Evolutionary conservation across 2,113 vertebrate species (phyloP).

Genomic region (Silurus glanis): DNA sequence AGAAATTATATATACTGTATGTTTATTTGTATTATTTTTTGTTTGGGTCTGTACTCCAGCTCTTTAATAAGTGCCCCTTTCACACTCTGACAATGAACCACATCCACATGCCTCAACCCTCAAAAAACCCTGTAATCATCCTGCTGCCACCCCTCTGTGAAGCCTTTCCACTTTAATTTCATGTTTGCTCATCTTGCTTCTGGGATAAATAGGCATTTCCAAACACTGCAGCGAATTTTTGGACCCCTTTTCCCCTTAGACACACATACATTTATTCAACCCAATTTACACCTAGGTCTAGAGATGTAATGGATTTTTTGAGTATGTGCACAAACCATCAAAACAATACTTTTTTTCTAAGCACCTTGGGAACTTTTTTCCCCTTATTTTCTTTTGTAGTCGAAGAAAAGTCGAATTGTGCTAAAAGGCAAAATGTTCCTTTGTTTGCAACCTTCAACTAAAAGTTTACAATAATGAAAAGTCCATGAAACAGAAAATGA

Average conservation of each 20-base stretch:
- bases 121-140: constrained; percentile 63
- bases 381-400: neutral
- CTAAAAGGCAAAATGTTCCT: neutral
- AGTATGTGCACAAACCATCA: constrained; percentile 20
- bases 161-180: constrained; percentile 78
- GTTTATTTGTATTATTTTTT: too few species aligned
- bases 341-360: constrained; percentile 21
- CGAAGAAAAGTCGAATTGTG: neutral
- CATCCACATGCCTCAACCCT: constrained; percentile 52
- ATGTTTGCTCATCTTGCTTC: constrained; percentile 67
- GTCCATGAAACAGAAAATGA: neutral
- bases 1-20: neutral
- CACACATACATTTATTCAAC: neutral
- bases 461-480: neutral
- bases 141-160: constrained; percentile 71
- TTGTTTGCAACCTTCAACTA: neutral
- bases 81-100: constrained; percentile 62
- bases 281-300: neutral
- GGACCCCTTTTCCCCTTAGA: constrained; percentile 44
- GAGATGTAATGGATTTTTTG: neutral
- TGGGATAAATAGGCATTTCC: constrained; percentile 52
- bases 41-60: constrained; percentile 69
- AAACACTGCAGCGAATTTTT: constrained; percentile 60
- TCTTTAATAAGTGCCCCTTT: constrained; percentile 72
- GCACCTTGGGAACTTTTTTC: neutral